Evolutionary conservation across 2,113 vertebrate genomes (phyloP).

Genomic region (Rutilus rutilus): DNA sequence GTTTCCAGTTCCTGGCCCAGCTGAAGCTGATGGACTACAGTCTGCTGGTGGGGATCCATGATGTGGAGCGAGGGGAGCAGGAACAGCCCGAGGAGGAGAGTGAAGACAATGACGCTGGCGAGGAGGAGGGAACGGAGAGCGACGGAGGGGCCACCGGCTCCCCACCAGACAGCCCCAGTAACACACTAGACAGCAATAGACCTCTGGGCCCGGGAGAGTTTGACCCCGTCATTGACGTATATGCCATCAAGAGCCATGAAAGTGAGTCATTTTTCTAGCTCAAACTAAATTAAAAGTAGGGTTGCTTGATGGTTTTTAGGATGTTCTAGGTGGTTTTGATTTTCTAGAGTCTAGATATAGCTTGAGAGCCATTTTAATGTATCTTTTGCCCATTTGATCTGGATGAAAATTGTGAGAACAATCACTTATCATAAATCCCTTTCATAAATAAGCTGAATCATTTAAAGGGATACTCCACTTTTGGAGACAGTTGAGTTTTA

Average conservation of each 20-base stretch:
- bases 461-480: too few relatives aligned
- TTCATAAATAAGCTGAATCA: background rate
- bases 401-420: background rate
- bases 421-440: background rate
- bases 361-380: background rate
- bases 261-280: conserved; percentile 73
- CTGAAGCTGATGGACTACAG: conserved; percentile 99
- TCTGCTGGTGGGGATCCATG: conserved; percentile 92
- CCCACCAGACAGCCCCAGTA: conserved; percentile 95
- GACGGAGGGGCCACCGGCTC: conserved; percentile 83
- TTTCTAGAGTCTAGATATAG: background rate
- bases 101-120: conserved; percentile 71
- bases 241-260: conserved; percentile 95
- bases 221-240: conserved; percentile 93
- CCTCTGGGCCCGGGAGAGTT: conserved; percentile 93
- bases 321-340: background rate
- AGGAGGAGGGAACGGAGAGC: conserved; percentile 91
- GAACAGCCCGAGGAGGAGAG: conserved; percentile 95
- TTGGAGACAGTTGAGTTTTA: too few relatives aligned
- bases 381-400: background rate
- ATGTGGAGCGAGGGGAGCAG: conserved; percentile 93
- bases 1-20: conserved; percentile 88
- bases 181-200: conserved; percentile 90
- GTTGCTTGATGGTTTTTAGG: background rate
- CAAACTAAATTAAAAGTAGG: background rate